phyloP scores from a whole-genome alignment of 2,888 invertebrate species.

The Ephialtes manifestator region DNA sequence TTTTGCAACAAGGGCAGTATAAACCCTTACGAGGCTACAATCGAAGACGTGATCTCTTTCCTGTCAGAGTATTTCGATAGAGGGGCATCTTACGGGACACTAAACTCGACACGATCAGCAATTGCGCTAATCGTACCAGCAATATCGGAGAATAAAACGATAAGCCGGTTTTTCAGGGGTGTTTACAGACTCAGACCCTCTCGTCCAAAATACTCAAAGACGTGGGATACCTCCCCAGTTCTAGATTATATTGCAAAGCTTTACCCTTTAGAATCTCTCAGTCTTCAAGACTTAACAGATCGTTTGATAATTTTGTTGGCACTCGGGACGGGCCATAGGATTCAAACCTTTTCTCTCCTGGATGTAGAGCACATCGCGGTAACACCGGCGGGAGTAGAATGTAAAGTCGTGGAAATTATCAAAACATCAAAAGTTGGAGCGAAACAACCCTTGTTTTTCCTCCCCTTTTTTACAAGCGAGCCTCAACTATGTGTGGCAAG shows the following conservation, averaged over 20 bases:
- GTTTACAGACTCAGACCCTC: slow-evolving; percentile 62
- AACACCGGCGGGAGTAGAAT: neutral
- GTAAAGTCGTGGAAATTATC: neutral
- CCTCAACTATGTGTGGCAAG: neutral
- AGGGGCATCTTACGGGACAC: slow-evolving; percentile 64
- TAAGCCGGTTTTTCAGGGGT: slow-evolving; percentile 67
- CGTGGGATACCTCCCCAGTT: slow-evolving; percentile 65
- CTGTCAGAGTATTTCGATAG: slow-evolving; percentile 47
- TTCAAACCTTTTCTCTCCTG: neutral
- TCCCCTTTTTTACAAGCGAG: slow-evolving; percentile 21
- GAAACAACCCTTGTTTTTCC: slow-evolving; percentile 2
- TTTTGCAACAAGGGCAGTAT: slow-evolving; percentile 56
- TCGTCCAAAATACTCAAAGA: too few relatives aligned
- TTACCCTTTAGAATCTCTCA: slow-evolving; percentile 51
- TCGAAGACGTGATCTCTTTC: neutral
- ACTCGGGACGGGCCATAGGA: slow-evolving; percentile 56
- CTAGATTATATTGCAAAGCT: slow-evolving; percentile 55
- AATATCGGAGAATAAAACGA: slow-evolving; percentile 36
- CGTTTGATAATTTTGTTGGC: slow-evolving; percentile 60
- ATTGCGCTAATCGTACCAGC: too few relatives aligned
- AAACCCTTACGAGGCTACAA: slow-evolving; percentile 23
- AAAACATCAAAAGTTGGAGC: neutral
- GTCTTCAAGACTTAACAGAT: slow-evolving; percentile 55
- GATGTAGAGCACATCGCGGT: neutral
- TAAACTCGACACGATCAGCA: slow-evolving; percentile 66